Base-by-base conservation (phyloP, 1,140 invertebrate species). In the Pogonus chalceus region DNA sequence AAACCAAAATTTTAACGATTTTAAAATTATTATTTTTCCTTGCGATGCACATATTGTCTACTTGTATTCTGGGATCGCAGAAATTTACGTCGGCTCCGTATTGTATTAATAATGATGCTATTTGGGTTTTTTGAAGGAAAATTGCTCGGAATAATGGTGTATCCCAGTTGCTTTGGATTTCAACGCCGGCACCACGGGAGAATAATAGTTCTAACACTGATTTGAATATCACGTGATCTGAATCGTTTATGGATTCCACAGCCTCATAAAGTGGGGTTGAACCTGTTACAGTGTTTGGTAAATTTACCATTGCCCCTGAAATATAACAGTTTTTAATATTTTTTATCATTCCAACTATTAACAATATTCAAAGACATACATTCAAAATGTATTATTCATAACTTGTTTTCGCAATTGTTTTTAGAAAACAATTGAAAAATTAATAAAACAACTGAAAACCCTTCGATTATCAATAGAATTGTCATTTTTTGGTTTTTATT, bases 191-290 rank as follows among this genome's bases (percentile, higher is more conserved):
- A 7, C 69, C 65, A 55, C 73, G 69, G 7, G 63, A 61, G 2
- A 77, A 64, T 23, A 81, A 60, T 3, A 76, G 56, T 4, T 72
- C 65, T 24, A 79, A 61, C 20, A 78, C 69, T 9, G 39, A 35
- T 24, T 68, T 55, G 52, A 80, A 77, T n/a, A 59, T 55, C 3
- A 10, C 9, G 18, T 4, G 18, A 9, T 59, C 35, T 2, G 65
- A 49, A 9, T 65, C 58, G 0, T 63, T 58, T 2, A 72, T 63
- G 31, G 70, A 63, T 60, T 73, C 63, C 2, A 80, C 72, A 22
- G 77, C 76, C 52, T 76, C 67, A 50, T 79, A 73, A 1, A 80
- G 60, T 4, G 78, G 75, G n/a, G 73, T 65, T 54, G 58, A 61
- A 3, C 66, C 63, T 51, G 65, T 64, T 22, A 69, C 61, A 53